Base-by-base conservation (phyloP, 1,140 invertebrate genomes). In the Drosophila tsacasi region DNA sequence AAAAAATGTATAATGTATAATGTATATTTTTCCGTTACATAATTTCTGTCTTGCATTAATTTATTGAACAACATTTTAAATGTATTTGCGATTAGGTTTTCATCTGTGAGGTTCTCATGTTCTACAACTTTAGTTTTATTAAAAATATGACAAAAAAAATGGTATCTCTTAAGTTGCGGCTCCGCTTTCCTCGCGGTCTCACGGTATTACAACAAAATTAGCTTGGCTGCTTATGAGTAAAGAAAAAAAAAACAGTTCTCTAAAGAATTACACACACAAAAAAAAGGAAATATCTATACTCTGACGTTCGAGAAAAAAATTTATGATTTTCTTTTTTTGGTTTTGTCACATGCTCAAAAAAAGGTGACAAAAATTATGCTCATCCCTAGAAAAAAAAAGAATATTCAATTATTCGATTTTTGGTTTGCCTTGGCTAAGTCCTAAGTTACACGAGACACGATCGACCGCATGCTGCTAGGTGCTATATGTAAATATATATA, bases 171-270 rank as follows among this genome's bases (percentile, higher is more conserved):
- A 68, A 49, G 35, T 68, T 60, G 35, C 49, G 60, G 27, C 25
- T 59, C 39, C 52, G 39, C 15, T 32, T 7, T 7, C 7, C 27
- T 39, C 15, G 17, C 35, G 23, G n/a, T 49, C 35, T 49, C 42
- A 67, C 64, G 47, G 67, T 61, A 23, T 73, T 71, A 65, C 60
- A 81, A 87, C 84, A 87, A 87, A 87, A 87, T 87, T 87, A 87
- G 84, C 84, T 89, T 87, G 84, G 84, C 84, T 87, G 63, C 84
- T 87, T 87, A 87, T 75, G 74, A 66, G 62, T 83, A 81, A 79
- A 47, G 65, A 68, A 63, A 86, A 86, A 81, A 82, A 35, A 35
- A 61, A n/a, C n/a, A n/a, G n/a, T 44, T 19, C 7, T 54, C 49
- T 67, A 58, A 78, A 78, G 62, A 62, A 61, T 77, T 60, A 73